phyloP scores from a whole-genome alignment of 2,797 vertebrate species.

The Gambelia wislizenii region DNA sequence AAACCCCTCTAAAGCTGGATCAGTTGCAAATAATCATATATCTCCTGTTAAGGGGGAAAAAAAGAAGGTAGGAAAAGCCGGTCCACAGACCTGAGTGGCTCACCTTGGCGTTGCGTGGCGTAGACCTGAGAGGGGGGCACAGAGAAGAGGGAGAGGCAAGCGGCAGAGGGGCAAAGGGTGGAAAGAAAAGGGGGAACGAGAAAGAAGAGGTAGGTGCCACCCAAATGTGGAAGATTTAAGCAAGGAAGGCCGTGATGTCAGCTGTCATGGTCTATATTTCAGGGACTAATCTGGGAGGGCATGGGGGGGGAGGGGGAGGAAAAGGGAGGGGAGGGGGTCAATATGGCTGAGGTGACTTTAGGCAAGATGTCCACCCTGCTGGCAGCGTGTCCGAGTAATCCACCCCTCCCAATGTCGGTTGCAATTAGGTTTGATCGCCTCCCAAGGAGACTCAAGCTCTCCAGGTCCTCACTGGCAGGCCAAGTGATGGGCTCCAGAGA shows the following conservation, averaged over 20 bases:
- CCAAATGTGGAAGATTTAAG: slow-evolving; percentile 58
- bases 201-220: slow-evolving; percentile 33
- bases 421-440: slow-evolving; percentile 57
- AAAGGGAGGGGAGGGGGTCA: slow-evolving; percentile 25
- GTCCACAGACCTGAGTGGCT: not conserved
- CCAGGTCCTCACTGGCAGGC: not conserved
- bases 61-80: slow-evolving; percentile 34
- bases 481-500: not conserved
- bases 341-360: slow-evolving; percentile 59
- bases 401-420: slow-evolving; percentile 34
- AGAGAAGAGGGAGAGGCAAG: not conserved
- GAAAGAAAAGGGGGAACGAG: not conserved
- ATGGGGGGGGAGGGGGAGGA: not conserved
- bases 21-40: slow-evolving; percentile 55
- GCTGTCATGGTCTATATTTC: slow-evolving; percentile 61
- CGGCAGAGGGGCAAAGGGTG: not conserved
- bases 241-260: slow-evolving; percentile 51
- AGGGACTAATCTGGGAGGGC: slow-evolving; percentile 55
- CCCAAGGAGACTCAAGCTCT: not conserved
- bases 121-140: not conserved
- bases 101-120: not conserved
- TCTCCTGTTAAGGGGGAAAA: slow-evolving; percentile 35
- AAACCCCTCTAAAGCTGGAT: slow-evolving; percentile 69
- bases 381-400: slow-evolving; percentile 55
- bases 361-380: slow-evolving; percentile 51